Evolutionary conservation across 1,140 invertebrate genomes (phyloP).

Genomic region (Apolygus lucorum): DNA sequence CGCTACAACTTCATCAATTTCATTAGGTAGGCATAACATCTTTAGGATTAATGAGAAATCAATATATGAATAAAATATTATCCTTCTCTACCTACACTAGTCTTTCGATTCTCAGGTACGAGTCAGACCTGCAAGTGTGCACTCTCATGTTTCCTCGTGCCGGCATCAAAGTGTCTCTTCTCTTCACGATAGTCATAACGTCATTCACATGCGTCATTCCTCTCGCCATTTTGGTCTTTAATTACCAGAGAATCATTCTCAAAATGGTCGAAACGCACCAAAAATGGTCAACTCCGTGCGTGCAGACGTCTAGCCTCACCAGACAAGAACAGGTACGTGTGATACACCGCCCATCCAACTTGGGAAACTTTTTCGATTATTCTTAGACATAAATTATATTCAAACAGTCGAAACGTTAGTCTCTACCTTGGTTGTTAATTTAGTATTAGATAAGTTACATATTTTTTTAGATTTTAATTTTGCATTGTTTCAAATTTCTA

Average conservation of each 20-base stretch:
- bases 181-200: constrained; percentile 46
- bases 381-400: no score
- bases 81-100: no score
- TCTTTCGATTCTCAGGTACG: constrained; percentile 4
- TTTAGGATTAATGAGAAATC: no score
- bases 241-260: constrained; percentile 50
- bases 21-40: no score
- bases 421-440: no score
- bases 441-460: no score
- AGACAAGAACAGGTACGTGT: constrained; percentile 24
- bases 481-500: no score
- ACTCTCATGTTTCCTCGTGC: constrained; percentile 48
- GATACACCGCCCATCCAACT: no score
- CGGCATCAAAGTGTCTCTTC: constrained; percentile 44
- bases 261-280: constrained; percentile 46
- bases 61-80: no score
- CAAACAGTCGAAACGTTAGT: no score
- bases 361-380: no score
- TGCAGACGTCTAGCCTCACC: constrained; percentile 15
- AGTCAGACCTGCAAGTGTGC: constrained; percentile 39
- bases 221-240: constrained; percentile 47
- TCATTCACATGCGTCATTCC: constrained; percentile 46
- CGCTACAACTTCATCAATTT: not conserved
- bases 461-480: no score
- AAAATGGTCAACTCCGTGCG: constrained; percentile 40